Conservation (phyloP, 2,888 invertebrate genomes). For the Sisyra terminalis region DNA sequence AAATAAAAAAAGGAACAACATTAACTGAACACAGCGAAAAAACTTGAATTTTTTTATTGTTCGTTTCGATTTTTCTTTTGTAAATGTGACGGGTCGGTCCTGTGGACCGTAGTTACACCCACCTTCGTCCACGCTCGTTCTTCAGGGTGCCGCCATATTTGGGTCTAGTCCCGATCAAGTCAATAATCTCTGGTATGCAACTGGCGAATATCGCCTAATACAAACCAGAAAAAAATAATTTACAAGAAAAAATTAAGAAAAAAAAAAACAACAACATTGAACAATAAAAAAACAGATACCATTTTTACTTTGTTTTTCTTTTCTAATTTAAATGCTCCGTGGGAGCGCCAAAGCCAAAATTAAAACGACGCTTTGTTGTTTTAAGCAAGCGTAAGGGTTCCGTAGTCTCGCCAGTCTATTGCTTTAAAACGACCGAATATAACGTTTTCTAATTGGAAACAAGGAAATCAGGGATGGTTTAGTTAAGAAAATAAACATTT, state of each 20-base stretch:
- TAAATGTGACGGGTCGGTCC: background rate
- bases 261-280: background rate
- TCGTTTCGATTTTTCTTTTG: too few species aligned
- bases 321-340: background rate
- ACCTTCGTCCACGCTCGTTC: constrained; percentile 99
- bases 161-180: constrained; percentile 99
- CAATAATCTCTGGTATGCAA: constrained; percentile 99
- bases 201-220: constrained; percentile 99
- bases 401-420: too few species aligned
- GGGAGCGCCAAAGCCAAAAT: background rate
- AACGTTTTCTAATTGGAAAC: too few species aligned
- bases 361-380: background rate
- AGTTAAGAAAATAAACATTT: too few species aligned
- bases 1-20: constrained; percentile 35
- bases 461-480: too few species aligned
- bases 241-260: background rate
- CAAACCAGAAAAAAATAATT: constrained; percentile 13
- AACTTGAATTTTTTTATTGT: constrained; percentile 17
- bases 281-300: background rate
- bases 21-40: constrained; percentile 24
- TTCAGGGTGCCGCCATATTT: constrained; percentile 99
- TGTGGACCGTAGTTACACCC: constrained; percentile 33
- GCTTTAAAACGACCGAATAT: too few species aligned
- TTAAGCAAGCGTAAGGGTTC: background rate
- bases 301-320: background rate